phyloP scores from a whole-genome alignment of 2,113 vertebrate genomes.

The Lasiurus cinereus region DNA sequence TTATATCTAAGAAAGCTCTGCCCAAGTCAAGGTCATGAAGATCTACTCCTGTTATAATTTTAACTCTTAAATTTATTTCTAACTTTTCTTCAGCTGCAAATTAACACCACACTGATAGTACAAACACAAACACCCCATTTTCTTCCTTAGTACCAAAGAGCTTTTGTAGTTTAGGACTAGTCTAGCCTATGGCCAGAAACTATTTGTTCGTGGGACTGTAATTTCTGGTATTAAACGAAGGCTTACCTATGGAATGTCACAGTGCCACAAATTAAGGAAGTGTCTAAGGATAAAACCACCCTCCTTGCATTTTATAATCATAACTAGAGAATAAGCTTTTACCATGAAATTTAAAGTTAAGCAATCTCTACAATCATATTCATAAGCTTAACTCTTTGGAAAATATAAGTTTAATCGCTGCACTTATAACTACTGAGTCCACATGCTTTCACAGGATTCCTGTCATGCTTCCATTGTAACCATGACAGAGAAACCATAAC shows the following conservation, averaged over 20 bases:
- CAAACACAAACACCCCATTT: constrained; percentile 4
- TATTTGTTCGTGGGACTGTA: background rate
- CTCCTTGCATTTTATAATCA: background rate
- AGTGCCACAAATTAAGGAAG: constrained; percentile 2
- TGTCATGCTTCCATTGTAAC: background rate
- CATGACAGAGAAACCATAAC: background rate
- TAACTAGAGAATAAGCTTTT: background rate
- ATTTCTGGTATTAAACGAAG: background rate
- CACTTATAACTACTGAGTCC: background rate
- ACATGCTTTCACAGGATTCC: background rate
- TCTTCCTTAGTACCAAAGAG: background rate
- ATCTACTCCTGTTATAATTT: constrained; percentile 10
- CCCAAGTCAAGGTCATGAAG: background rate
- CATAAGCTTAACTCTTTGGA: background rate
- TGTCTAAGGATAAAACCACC: constrained; percentile 1
- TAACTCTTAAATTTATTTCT: constrained; percentile 19
- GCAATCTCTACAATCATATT: background rate
- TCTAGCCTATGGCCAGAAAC: constrained; percentile 3
- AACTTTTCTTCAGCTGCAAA: background rate
- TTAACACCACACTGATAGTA: background rate
- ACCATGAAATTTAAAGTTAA: constrained; percentile 34
- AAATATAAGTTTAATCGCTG: constrained; percentile 21
- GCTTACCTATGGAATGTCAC: background rate
- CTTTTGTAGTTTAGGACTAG: background rate
- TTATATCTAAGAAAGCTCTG: background rate